Conservation (phyloP, 2,888 invertebrate genomes). For the Axea sp. region DNA sequence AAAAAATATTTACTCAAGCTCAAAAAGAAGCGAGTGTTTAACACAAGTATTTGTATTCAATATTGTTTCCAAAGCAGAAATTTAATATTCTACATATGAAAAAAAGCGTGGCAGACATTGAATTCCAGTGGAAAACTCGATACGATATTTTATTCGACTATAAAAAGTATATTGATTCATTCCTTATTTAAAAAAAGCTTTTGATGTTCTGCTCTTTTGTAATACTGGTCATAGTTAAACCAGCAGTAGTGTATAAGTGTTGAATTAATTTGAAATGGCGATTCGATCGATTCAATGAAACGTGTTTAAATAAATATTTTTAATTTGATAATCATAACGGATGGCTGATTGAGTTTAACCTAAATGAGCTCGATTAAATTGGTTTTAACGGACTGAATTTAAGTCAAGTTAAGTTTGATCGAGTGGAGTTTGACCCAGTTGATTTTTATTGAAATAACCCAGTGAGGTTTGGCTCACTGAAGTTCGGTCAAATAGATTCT, state of each 20-base stretch:
- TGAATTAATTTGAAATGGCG: not conserved
- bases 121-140: too few relatives aligned
- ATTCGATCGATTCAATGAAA: not conserved
- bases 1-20: too few relatives aligned
- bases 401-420: conserved; percentile 57
- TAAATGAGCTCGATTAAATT: conserved; percentile 41
- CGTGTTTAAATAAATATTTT: conserved; percentile 42
- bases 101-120: too few relatives aligned
- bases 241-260: not conserved
- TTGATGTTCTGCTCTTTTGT: conserved; percentile 2
- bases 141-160: conserved; percentile 8
- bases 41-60: too few relatives aligned
- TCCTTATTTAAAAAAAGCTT: conserved; percentile 15
- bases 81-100: too few relatives aligned
- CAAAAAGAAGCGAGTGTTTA: too few relatives aligned
- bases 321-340: conserved; percentile 43
- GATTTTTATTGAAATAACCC: conserved; percentile 59
- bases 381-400: conserved; percentile 50
- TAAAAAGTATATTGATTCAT: conserved; percentile 6
- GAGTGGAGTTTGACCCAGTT: conserved; percentile 58
- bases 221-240: not conserved
- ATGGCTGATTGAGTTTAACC: conserved; percentile 39
- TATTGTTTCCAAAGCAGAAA: too few relatives aligned
- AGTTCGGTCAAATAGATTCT: conserved; percentile 53
- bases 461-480: conserved; percentile 40